phyloP scores from a whole-genome alignment of 2,797 vertebrate genomes.

The Etheostoma perlongum region DNA sequence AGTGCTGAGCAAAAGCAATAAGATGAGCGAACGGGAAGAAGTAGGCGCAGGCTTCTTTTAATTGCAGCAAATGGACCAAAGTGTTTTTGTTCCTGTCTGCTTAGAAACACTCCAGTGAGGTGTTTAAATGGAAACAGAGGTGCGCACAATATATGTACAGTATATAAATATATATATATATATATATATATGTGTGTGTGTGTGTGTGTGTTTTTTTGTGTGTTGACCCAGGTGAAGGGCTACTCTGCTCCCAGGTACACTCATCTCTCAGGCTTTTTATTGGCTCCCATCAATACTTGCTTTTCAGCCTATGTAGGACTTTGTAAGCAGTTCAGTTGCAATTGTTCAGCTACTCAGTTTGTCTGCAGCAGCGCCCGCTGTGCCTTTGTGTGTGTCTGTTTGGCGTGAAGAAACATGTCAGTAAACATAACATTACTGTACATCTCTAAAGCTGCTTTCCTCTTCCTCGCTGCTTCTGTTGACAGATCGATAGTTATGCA shows the following conservation, averaged over 20 bases:
- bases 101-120: conserved; percentile 61
- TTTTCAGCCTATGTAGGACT: conserved; percentile 44
- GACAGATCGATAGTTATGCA: conserved; percentile 87
- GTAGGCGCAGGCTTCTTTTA: conserved; percentile 32
- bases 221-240: conserved; percentile 63
- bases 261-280: conserved; percentile 55
- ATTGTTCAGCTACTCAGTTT: conserved; percentile 34
- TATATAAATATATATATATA: too few relatives aligned
- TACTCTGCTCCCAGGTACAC: conserved; percentile 72
- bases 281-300: conserved; percentile 46
- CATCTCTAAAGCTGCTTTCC: conserved; percentile 25
- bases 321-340: conserved; percentile 57
- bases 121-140: conserved; percentile 43
- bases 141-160: conserved; percentile 2
- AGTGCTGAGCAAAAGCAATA: conserved; percentile 62
- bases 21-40: conserved; percentile 32
- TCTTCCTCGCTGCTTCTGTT: conserved; percentile 66
- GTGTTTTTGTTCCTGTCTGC: conserved; percentile 55
- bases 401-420: conserved; percentile 40
- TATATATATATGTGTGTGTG: too few relatives aligned
- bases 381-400: conserved; percentile 15
- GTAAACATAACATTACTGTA: conserved; percentile 59
- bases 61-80: conserved; percentile 36
- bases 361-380: conserved; percentile 37
- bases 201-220: conserved; percentile 6